phyloP scores from a whole-genome alignment of 2,888 invertebrate genomes.

The Lasioglossum oenotherae region DNA sequence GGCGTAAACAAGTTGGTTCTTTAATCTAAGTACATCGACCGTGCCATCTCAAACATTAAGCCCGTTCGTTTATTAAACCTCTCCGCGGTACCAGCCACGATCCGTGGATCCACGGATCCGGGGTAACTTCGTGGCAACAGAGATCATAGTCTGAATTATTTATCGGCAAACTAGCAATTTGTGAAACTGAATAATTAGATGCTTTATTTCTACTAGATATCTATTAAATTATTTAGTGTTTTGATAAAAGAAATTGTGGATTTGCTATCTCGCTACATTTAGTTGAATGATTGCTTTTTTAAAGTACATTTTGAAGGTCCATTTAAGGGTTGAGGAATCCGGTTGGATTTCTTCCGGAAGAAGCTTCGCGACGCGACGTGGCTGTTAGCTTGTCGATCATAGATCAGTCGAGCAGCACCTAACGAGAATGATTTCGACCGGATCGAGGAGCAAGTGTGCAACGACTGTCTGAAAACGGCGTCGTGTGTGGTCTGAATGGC shows the following conservation, averaged over 20 bases:
- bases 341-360: neutral
- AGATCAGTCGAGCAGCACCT: neutral
- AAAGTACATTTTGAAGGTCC: neutral
- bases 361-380: neutral
- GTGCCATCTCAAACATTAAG: conserved; percentile 60
- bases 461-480: conserved; percentile 9
- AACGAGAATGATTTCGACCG: neutral
- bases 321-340: neutral
- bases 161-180: neutral
- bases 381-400: neutral
- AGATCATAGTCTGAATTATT: neutral
- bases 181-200: neutral
- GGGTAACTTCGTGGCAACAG: neutral
- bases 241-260: neutral
- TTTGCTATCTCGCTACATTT: neutral
- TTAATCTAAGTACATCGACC: conserved; percentile 72
- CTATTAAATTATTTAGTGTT: too few species aligned
- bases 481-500: conserved; percentile 73
- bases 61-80: conserved; percentile 60
- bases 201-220: too few species aligned
- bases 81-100: conserved; percentile 37
- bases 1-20: conserved; percentile 78
- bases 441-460: conserved; percentile 1
- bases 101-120: neutral
- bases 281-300: neutral